These are phyloP conservation scores for Steinernema feltiae DNA, from an alignment of 1,140 invertebrate species.

Conservation along the genomic window DNA sequence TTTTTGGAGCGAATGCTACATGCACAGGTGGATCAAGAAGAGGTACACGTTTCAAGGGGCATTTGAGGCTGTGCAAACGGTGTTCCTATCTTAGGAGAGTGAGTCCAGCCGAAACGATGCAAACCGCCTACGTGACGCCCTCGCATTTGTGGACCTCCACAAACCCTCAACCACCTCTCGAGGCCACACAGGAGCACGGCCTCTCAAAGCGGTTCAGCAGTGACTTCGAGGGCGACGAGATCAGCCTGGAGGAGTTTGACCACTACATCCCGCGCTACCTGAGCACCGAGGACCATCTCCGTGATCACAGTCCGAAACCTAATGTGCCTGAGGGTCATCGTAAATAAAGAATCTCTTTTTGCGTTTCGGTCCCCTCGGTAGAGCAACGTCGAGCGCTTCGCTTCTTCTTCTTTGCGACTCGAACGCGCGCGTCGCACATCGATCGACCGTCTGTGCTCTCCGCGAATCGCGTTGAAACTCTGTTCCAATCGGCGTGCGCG, in stretches of 20 bases:
- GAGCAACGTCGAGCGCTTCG: background rate
- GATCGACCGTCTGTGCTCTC: background rate
- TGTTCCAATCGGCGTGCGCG: background rate
- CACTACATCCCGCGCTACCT: background rate
- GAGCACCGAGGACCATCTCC: background rate
- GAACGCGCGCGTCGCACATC: background rate
- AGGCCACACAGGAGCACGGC: background rate
- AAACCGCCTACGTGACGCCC: background rate
- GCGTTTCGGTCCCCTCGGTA: background rate
- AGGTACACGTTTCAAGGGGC: background rate
- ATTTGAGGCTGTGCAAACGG: background rate
- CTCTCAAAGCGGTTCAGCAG: constrained; percentile 4
- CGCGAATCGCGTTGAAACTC: background rate
- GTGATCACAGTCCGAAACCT: too few species aligned
- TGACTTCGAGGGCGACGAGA: constrained; percentile 9
- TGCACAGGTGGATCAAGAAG: background rate
- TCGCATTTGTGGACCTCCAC: background rate
- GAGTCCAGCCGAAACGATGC: background rate
- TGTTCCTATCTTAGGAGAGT: background rate
- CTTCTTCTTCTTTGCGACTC: background rate
- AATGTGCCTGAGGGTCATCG: background rate
- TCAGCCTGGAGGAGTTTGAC: background rate
- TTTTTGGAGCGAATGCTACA: background rate
- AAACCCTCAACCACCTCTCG: constrained; percentile 2
- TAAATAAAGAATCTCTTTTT: background rate